phyloP scores from a whole-genome alignment of 2,113 vertebrate genomes.

The Xenopus laevis region DNA sequence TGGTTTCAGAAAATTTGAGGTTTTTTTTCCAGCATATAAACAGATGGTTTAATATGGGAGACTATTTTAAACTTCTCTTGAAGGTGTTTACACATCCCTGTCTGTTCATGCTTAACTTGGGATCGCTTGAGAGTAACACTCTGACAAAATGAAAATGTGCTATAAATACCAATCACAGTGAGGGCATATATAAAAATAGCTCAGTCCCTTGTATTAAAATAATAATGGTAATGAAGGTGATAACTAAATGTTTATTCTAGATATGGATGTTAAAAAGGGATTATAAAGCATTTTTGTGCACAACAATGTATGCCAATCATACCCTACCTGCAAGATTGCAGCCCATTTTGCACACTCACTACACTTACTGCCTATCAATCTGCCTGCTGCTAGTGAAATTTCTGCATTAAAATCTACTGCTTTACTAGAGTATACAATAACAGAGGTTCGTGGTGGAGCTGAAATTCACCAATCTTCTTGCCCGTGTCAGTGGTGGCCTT shows the following conservation, averaged over 20 bases:
- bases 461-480: too few species aligned
- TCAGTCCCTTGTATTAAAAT: not conserved
- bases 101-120: conserved; percentile 24
- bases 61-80: conserved; percentile 35
- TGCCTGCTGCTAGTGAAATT: too few species aligned
- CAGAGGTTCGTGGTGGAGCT: too few species aligned
- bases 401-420: too few species aligned
- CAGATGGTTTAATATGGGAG: conserved; percentile 43
- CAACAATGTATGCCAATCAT: too few species aligned
- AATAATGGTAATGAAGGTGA: not conserved
- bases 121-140: conserved; percentile 12
- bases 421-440: too few species aligned
- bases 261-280: too few species aligned
- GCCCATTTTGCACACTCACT: too few species aligned
- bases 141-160: conserved; percentile 16
- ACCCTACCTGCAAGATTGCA: too few species aligned
- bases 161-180: not conserved
- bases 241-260: not conserved
- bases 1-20: not conserved
- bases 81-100: conserved; percentile 42
- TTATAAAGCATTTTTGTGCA: too few species aligned
- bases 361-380: too few species aligned
- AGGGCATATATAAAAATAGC: not conserved
- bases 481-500: too few species aligned
- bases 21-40: conserved; percentile 34